Percentiles rank a stretch among this genome's conserved stretches.
These are phyloP conservation scores for Gambusia holbrooki DNA, from an alignment of 2,113 vertebrate species.

Conservation along the genomic window DNA sequence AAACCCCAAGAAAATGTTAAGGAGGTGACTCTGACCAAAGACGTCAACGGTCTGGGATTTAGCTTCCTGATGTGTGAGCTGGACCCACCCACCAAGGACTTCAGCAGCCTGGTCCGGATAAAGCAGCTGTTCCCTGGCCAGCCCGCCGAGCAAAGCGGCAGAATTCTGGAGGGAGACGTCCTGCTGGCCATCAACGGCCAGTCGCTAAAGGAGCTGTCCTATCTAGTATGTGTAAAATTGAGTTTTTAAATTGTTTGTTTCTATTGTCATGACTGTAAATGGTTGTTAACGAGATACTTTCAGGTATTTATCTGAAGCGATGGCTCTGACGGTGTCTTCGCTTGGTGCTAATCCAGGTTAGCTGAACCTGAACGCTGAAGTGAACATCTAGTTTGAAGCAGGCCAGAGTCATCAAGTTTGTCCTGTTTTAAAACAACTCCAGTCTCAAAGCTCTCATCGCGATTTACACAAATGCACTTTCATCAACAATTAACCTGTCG, in stretches of 20 bases:
- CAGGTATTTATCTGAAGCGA: not conserved
- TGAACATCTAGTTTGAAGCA: too few species aligned
- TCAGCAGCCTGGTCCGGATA: slow-evolving; percentile 81
- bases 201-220: slow-evolving; percentile 81
- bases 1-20: slow-evolving; percentile 80
- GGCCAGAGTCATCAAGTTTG: too few species aligned
- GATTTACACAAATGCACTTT: too few species aligned
- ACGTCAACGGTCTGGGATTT: slow-evolving; percentile 85
- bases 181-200: slow-evolving; percentile 87
- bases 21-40: slow-evolving; percentile 87
- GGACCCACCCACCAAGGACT: slow-evolving; percentile 64
- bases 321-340: not conserved
- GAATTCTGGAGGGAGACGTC: slow-evolving; percentile 86
- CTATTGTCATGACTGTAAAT: not conserved
- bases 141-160: slow-evolving; percentile 85
- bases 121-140: slow-evolving; percentile 89
- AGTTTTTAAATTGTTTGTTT: not conserved
- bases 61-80: slow-evolving; percentile 86
- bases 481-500: too few species aligned
- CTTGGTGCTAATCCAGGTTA: too few species aligned
- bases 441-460: too few species aligned
- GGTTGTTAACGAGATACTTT: not conserved
- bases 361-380: too few species aligned
- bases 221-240: slow-evolving; percentile 77
- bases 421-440: too few species aligned